Evolutionary conservation across 2,888 invertebrate genomes (phyloP).

Genomic region (Brachynemurus nebulosus): DNA sequence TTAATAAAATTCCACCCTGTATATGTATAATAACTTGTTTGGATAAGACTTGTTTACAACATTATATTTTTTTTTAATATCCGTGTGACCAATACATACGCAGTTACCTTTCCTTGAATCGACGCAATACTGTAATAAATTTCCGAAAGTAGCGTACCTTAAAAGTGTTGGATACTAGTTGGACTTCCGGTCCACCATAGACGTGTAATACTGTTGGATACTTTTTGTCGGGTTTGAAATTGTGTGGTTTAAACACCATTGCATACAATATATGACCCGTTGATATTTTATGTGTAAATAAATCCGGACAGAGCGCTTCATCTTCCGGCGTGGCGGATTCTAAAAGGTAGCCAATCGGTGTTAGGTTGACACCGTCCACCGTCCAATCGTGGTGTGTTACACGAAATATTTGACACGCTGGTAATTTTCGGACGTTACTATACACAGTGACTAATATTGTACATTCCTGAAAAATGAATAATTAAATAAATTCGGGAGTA

Average conservation of each 20-base stretch:
- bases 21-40: too few relatives aligned
- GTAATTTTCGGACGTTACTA: conserved; percentile 68
- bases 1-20: too few relatives aligned
- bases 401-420: conserved; percentile 64
- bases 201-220: conserved; percentile 94
- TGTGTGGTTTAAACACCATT: conserved; percentile 79
- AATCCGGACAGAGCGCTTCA: conserved; percentile 52
- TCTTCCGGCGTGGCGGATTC: conserved; percentile 44
- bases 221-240: conserved; percentile 45
- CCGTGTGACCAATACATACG: too few relatives aligned
- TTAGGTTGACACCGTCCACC: conserved; percentile 51
- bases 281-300: conserved; percentile 53
- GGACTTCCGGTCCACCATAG: conserved; percentile 97
- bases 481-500: too few relatives aligned
- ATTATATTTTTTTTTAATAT: too few relatives aligned
- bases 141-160: conserved; percentile 66
- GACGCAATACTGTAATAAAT: too few relatives aligned
- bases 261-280: conserved; percentile 65
- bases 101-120: too few relatives aligned
- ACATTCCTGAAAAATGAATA: conserved; percentile 44
- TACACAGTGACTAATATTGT: conserved; percentile 69
- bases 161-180: conserved; percentile 90
- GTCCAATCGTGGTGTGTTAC: conserved; percentile 52
- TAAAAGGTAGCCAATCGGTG: conserved; percentile 55
- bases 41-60: too few relatives aligned